A percentile compares a stretch with the other conserved stretches of the same genome.
Evolutionary conservation across 92 coral and sea anemone genomes (phyloP).

Genomic region (Parazoanthus atlanticus): DNA sequence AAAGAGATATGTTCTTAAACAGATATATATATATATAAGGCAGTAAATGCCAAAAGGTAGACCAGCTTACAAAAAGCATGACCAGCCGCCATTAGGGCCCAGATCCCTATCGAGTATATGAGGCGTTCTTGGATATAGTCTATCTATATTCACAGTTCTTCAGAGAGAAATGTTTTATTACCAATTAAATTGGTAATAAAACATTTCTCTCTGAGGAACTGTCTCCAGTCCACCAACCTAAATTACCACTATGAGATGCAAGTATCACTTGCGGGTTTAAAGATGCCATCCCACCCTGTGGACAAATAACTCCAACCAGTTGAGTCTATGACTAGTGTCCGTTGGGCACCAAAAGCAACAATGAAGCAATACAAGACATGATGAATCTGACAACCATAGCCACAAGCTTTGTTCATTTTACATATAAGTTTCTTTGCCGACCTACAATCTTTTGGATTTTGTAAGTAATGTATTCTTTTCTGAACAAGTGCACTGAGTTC

Average conservation of each 20-base stretch:
- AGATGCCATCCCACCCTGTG: slow-evolving; percentile 89
- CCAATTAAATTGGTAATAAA: slow-evolving; percentile 92
- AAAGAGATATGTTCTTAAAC: too few relatives aligned
- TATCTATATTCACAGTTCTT: slow-evolving; percentile 64
- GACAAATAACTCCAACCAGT: slow-evolving; percentile 87
- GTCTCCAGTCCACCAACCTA: slow-evolving; percentile 60
- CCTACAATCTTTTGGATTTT: slow-evolving; percentile 87
- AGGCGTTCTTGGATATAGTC: slow-evolving; percentile 76
- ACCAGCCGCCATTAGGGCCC: too few relatives aligned
- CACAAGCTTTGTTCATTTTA: slow-evolving; percentile 93
- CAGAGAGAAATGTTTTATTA: slow-evolving; percentile 64
- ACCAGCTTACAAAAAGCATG: too few relatives aligned
- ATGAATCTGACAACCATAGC: slow-evolving; percentile 94
- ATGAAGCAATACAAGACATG: slow-evolving; percentile 91
- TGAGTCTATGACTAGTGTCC: slow-evolving; percentile 86
- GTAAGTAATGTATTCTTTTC: slow-evolving; percentile 71
- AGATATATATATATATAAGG: too few relatives aligned
- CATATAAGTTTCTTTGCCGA: slow-evolving; percentile 90
- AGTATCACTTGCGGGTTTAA: slow-evolving; percentile 81
- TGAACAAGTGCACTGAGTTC: slow-evolving; percentile 81
- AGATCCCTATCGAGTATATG: too few relatives aligned
- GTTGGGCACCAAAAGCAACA: slow-evolving; percentile 80
- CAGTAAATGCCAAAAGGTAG: too few relatives aligned
- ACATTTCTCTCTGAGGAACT: slow-evolving; percentile 56
- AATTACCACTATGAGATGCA: slow-evolving; percentile 64